phyloP scores from a whole-genome alignment of 2,888 invertebrate genomes.

The Creontiades dilutus region DNA sequence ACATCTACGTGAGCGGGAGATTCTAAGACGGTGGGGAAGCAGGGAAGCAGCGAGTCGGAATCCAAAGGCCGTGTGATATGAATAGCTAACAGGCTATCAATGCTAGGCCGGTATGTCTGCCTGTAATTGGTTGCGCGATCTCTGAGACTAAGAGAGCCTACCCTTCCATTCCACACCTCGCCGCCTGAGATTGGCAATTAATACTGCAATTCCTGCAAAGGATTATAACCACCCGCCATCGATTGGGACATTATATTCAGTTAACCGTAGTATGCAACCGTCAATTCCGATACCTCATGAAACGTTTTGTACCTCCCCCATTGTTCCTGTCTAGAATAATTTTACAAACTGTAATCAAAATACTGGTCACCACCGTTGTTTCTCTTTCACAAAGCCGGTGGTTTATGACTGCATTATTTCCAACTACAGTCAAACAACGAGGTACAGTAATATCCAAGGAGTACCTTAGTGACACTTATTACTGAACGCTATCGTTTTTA shows the following conservation, averaged over 20 bases:
- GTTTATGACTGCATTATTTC: too few relatives aligned
- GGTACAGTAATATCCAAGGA: too few relatives aligned
- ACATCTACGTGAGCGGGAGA: background rate
- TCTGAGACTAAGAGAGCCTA: background rate
- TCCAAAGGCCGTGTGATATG: conserved; percentile 38
- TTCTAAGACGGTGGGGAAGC: background rate
- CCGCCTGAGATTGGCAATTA: conserved; percentile 8
- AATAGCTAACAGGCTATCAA: conserved; percentile 49
- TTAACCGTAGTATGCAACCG: too few relatives aligned
- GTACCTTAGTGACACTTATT: too few relatives aligned
- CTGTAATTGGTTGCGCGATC: conserved; percentile 28
- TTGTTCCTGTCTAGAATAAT: too few relatives aligned
- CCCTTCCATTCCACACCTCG: conserved; percentile 2
- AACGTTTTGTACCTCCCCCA: too few relatives aligned
- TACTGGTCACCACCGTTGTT: too few relatives aligned
- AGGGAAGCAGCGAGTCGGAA: conserved; percentile 24
- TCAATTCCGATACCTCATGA: too few relatives aligned
- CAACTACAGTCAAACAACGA: too few relatives aligned
- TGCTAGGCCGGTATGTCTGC: conserved; percentile 21
- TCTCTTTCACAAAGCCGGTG: too few relatives aligned
- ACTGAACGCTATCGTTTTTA: too few relatives aligned
- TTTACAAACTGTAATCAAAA: too few relatives aligned
- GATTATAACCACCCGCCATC: background rate
- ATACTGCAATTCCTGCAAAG: background rate
- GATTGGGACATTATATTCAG: background rate